Evolutionary conservation across 1,140 invertebrate genomes (phyloP).

Genomic region (Pissodes strobi): DNA sequence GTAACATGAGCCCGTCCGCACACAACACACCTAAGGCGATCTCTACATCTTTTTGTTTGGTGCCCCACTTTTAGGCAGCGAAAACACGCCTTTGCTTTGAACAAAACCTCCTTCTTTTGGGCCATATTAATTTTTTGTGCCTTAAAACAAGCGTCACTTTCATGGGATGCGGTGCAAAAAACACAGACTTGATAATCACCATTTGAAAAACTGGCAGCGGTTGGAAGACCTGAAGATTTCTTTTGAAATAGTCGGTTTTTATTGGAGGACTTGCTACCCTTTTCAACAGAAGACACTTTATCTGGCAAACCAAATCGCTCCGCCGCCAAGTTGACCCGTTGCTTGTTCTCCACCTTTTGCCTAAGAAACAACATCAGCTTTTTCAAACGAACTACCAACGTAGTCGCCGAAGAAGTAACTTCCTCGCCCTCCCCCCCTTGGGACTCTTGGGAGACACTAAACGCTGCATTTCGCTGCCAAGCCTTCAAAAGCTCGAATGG

Average conservation of each 20-base stretch:
- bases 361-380: not conserved
- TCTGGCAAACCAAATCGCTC: constrained; percentile 8
- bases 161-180: not conserved
- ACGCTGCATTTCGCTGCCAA: not conserved
- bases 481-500: not conserved
- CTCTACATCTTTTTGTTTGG: not conserved
- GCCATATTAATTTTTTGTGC: not conserved
- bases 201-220: not conserved
- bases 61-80: not conserved
- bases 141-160: not conserved
- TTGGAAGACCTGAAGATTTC: not conserved
- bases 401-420: not conserved
- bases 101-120: not conserved
- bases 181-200: not conserved
- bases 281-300: not conserved
- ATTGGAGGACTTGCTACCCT: not conserved
- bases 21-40: not conserved
- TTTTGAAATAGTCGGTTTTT: not conserved
- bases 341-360: constrained; percentile 12
- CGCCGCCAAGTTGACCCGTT: not conserved
- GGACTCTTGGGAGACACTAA: not conserved
- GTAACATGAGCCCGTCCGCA: not conserved
- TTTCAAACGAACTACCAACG: not conserved
- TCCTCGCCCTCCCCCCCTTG: too few relatives aligned
- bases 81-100: not conserved